A percentile compares a stretch with the other conserved stretches of the same genome.
Evolutionary conservation across 2,888 invertebrate species (phyloP).

Genomic region (Zhuqinia jingwanae): DNA sequence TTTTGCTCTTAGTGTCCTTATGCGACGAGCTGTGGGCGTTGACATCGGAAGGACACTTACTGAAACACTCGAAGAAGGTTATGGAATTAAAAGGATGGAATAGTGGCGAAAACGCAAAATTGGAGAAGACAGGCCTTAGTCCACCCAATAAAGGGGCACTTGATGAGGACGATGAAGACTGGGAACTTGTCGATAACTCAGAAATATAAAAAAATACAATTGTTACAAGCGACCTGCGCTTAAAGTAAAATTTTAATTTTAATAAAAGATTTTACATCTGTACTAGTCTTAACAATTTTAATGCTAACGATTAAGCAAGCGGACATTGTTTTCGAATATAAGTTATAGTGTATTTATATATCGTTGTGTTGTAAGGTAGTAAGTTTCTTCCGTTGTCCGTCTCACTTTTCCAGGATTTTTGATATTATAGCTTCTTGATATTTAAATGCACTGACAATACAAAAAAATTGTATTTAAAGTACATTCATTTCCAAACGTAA

Average conservation of each 20-base stretch:
- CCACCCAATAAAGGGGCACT: conserved; percentile 14
- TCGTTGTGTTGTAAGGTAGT: neutral
- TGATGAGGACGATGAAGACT: conserved; percentile 70
- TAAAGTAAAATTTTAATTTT: neutral
- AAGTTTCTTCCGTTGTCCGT: neutral
- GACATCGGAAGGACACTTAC: conserved; percentile 73
- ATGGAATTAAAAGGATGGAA: conserved; percentile 41
- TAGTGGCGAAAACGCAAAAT: neutral
- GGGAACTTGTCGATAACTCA: conserved; percentile 71
- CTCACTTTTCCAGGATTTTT: neutral
- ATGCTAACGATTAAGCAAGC: neutral
- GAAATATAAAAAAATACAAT: conserved; percentile 11
- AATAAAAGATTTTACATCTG: neutral
- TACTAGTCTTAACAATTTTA: conserved; percentile 27
- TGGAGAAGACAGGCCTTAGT: neutral
- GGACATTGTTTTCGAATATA: neutral
- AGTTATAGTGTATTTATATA: neutral
- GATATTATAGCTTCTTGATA: neutral
- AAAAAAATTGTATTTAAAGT: neutral
- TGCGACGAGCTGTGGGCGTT: conserved; percentile 80
- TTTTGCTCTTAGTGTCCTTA: conserved; percentile 78
- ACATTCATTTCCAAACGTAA: neutral
- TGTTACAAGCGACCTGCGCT: neutral
- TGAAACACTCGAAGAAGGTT: conserved; percentile 75
- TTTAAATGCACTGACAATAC: conserved; percentile 13